phyloP scores from a whole-genome alignment of 2,888 invertebrate species.

The Steinernema hermaphroditum region DNA sequence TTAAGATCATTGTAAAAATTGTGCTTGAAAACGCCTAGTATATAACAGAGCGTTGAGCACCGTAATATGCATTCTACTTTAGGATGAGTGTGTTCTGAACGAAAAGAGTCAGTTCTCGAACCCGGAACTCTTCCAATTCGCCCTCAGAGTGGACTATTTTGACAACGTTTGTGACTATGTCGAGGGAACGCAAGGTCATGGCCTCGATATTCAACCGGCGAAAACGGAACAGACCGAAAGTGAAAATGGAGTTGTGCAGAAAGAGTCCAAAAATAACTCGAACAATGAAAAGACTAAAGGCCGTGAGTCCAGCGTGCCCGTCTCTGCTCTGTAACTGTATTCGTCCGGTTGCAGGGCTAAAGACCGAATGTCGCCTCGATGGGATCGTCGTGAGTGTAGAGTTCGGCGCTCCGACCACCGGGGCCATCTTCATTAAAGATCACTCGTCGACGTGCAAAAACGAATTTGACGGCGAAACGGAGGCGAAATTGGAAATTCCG shows the following conservation, averaged over 20 bases:
- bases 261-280: conserved; percentile 4
- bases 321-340: neutral
- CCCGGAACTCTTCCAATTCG: conserved; percentile 55
- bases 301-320: conserved; percentile 23
- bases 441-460: conserved; percentile 42
- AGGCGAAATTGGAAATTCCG: conserved; percentile 57
- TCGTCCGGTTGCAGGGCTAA: conserved; percentile 44
- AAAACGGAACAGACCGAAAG: conserved; percentile 27
- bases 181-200: conserved; percentile 21
- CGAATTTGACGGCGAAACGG: conserved; percentile 44
- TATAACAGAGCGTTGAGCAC: too few relatives aligned
- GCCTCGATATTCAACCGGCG: neutral
- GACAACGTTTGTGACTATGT: conserved; percentile 53
- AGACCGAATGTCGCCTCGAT: conserved; percentile 62
- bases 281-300: conserved; percentile 35
- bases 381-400: conserved; percentile 54
- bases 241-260: conserved; percentile 19
- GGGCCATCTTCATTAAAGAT: conserved; percentile 63
- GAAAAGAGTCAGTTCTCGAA: conserved; percentile 55
- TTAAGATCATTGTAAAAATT: too few relatives aligned
- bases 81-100: conserved; percentile 63
- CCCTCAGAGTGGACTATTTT: conserved; percentile 60
- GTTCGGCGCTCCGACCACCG: conserved; percentile 54
- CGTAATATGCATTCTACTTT: too few relatives aligned
- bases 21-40: too few relatives aligned